These are phyloP conservation scores for Loxodonta africana DNA, from an alignment of 2,113 vertebrate genomes.

Conservation along the genomic window DNA sequence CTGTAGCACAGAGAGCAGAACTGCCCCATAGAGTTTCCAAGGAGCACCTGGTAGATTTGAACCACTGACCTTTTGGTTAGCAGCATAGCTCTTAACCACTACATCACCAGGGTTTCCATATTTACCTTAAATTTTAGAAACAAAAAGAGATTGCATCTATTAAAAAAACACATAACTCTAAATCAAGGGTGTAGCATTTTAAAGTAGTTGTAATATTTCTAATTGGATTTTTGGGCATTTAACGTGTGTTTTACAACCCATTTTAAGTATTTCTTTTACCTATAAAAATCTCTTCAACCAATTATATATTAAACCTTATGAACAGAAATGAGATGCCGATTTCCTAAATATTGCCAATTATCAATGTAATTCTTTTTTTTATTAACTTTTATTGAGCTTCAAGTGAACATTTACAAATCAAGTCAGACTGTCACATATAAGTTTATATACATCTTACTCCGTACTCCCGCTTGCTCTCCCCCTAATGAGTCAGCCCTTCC, in stretches of 20 bases:
- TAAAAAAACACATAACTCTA: neutral
- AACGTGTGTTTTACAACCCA: neutral
- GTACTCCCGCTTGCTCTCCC: no score
- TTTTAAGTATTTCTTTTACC: neutral
- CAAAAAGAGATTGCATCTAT: neutral
- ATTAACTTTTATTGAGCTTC: no score
- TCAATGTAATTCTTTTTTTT: neutral
- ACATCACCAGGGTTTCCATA: no score
- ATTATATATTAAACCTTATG: neutral
- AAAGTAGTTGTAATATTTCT: neutral
- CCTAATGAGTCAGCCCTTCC: no score
- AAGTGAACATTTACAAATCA: no score
- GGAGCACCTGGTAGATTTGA: no score
- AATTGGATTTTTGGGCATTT: neutral
- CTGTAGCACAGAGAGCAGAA: no score
- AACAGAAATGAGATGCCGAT: neutral
- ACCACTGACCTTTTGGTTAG: no score
- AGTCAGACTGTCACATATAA: no score
- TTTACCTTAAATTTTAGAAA: neutral
- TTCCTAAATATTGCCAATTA: neutral
- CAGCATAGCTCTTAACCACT: no score
- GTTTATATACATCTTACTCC: no score
- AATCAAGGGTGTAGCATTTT: neutral
- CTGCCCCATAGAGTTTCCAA: no score
- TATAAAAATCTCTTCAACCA: neutral